Percentiles rank a stretch among this genome's conserved stretches.
Conservation (phyloP, 2,888 invertebrate species). For the Drosophila maculinotata region DNA sequence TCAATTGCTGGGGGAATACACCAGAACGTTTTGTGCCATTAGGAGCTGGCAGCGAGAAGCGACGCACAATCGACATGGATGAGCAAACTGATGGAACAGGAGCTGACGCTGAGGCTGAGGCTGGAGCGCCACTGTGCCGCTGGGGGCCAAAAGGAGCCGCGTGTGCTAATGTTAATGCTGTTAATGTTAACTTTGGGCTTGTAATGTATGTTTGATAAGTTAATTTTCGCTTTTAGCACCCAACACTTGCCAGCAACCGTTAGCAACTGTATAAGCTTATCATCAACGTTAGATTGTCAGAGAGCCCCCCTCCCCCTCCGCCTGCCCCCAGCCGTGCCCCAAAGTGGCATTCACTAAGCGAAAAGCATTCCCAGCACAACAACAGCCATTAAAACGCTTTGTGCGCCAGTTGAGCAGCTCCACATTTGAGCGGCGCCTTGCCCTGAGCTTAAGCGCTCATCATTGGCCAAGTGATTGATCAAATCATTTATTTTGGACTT, state of each 20-base stretch:
- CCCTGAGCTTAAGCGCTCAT: slow-evolving; percentile 26
- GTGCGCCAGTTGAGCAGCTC: too few relatives aligned
- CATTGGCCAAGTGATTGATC: slow-evolving; percentile 57
- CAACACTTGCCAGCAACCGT: too few relatives aligned
- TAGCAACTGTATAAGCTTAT: too few relatives aligned
- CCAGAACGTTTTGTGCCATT: slow-evolving; percentile 68
- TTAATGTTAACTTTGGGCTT: slow-evolving; percentile 73
- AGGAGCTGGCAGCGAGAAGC: slow-evolving; percentile 39
- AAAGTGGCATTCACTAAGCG: slow-evolving; percentile 18
- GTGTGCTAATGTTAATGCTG: slow-evolving; percentile 69
- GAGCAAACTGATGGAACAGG: not conserved
- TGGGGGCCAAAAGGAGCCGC: slow-evolving; percentile 18
- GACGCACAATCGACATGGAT: slow-evolving; percentile 33
- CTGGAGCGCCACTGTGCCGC: not conserved
- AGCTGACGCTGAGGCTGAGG: not conserved
- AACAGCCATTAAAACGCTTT: slow-evolving; percentile 63
- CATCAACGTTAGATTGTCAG: too few relatives aligned
- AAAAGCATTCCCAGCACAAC: slow-evolving; percentile 64
- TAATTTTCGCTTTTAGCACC: slow-evolving; percentile 67
- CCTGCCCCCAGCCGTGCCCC: too few relatives aligned
- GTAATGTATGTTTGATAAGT: slow-evolving; percentile 79
- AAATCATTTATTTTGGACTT: slow-evolving; percentile 60
- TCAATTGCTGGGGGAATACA: slow-evolving; percentile 73
- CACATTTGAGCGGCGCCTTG: too few relatives aligned
- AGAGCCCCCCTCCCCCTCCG: too few relatives aligned